Conservation (phyloP, 2,888 invertebrate genomes). For the Euzophera pinguis region DNA sequence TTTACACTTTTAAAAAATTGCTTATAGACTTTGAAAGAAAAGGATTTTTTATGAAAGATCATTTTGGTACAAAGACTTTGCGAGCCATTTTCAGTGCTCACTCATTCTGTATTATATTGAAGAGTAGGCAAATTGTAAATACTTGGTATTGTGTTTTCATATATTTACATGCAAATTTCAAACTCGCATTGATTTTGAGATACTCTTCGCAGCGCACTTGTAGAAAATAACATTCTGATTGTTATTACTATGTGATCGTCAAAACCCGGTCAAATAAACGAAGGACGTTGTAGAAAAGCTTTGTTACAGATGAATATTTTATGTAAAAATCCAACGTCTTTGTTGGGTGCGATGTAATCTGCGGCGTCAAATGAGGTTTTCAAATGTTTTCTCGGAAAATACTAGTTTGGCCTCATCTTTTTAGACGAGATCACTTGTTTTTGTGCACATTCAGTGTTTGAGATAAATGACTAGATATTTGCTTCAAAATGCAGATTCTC, state of each 20-base stretch:
- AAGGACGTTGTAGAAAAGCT: constrained; percentile 33
- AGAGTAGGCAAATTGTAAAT: no score
- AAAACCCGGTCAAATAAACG: constrained; percentile 16
- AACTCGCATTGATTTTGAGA: no score
- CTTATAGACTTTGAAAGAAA: not conserved
- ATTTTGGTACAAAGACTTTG: not conserved
- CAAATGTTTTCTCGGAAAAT: constrained; percentile 36
- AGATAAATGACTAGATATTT: not conserved
- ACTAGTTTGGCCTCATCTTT: not conserved
- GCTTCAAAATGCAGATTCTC: not conserved
- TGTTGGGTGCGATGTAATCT: constrained; percentile 38
- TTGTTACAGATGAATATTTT: constrained; percentile 55
- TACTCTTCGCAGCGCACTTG: no score
- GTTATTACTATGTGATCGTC: constrained; percentile 15
- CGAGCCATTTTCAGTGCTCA: not conserved
- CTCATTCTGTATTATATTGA: no score
- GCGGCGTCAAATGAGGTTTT: constrained; percentile 52
- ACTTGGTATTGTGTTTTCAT: no score
- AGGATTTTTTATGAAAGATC: no score
- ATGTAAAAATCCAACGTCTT: constrained; percentile 42
- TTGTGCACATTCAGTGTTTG: not conserved
- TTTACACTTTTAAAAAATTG: not conserved
- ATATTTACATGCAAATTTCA: no score
- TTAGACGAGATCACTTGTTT: not conserved
- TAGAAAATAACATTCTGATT: no score